Base-by-base conservation (phyloP, 2,888 invertebrate species). In the Philaethria dido region DNA sequence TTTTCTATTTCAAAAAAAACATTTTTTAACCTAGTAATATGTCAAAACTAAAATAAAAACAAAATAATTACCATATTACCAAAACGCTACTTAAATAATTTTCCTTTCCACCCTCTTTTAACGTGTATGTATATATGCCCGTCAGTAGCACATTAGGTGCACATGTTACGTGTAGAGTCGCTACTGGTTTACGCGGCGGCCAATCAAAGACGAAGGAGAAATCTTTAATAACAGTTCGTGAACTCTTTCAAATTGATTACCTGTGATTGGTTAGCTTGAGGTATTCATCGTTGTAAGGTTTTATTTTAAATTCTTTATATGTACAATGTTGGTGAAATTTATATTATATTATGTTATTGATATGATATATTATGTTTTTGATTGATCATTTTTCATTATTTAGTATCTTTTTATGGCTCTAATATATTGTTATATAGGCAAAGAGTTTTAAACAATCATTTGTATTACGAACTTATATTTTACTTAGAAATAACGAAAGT, bases 151-250 rank as follows among this genome's bases (percentile, higher is more conserved):
- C 71, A 77, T 69, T 67, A 70, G 63, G 64, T 55, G 62, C 50
- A 62, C 55, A 77, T 79, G 70, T 82, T 79, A 77, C 76, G 44
- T 78, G 76, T 77, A 81, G 77, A 74, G 77, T 69, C 76, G 92
- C 93, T 92, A 92, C 93, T 89, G 92, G 92, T 83, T 92, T 93
- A 92, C 92, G 89, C 91, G 78, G 77, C 78, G 78, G 75, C 93
- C 93, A 93, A 93, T 93, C 87, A 83, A 82, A 81, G 78, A 69
- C 72, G 77, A 77, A 79, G 78, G 80, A 82, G 79, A 72, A 72
- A 76, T 66, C 61, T 72, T 72, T 71, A 72, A 68, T 66, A 70
- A 66, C 67, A 72, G 48, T 68, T 48, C 57, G 64, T 67, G 54
- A 60, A 63, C 67, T 69, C 69, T 60, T 48, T 62, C 64, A 48